These are phyloP conservation scores for Stenurella melanura DNA, from an alignment of 2,888 invertebrate species.

Conservation along the genomic window DNA sequence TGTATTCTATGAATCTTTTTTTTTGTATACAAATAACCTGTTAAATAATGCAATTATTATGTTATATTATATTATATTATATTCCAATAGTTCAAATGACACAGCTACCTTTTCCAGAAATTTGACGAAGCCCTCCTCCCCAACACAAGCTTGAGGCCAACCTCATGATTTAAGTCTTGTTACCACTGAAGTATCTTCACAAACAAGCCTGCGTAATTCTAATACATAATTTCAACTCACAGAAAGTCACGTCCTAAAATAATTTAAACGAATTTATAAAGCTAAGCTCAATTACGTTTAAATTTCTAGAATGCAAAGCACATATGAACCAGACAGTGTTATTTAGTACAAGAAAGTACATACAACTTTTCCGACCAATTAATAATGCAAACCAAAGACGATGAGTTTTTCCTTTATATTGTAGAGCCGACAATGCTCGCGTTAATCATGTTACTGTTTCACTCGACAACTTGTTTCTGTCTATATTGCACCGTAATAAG, in stretches of 20 bases:
- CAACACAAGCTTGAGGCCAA: no score
- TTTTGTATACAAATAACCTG: no score
- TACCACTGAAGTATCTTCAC: no score
- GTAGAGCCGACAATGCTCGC: not conserved
- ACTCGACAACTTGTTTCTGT: not conserved
- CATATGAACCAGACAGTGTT: not conserved
- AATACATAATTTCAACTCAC: not conserved
- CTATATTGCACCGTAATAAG: conserved; percentile 19
- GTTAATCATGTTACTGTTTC: conserved; percentile 25
- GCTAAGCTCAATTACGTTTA: not conserved
- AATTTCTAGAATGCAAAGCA: not conserved
- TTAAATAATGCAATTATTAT: no score
- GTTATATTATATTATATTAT: no score
- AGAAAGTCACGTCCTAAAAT: not conserved
- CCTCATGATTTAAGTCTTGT: no score
- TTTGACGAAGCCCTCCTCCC: no score
- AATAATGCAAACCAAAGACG: not conserved
- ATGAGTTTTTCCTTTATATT: conserved; percentile 2
- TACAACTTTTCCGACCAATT: not conserved
- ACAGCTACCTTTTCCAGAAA: no score
- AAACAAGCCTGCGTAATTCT: no score
- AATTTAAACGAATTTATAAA: not conserved
- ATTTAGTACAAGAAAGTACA: not conserved
- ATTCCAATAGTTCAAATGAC: no score
- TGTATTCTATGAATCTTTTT: no score